These are phyloP conservation scores for Patagioenas fasciata DNA, from an alignment of 2,113 vertebrate genomes.

Conservation along the genomic window DNA sequence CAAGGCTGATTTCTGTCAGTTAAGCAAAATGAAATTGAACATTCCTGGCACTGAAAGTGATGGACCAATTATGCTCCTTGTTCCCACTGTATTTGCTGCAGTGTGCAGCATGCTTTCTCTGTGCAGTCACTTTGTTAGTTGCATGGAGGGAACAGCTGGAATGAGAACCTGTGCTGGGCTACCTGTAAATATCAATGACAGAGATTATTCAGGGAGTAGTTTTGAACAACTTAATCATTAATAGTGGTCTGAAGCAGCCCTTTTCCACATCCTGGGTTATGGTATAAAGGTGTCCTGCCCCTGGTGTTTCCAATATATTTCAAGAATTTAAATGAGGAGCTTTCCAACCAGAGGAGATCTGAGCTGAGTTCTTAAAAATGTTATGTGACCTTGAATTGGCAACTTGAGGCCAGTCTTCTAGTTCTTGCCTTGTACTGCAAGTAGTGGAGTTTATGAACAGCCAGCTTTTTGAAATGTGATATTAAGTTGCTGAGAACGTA, in stretches of 20 bases:
- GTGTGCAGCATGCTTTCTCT: not conserved
- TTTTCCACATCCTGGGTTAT: not conserved
- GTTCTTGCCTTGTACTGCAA: not conserved
- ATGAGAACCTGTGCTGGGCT: not conserved
- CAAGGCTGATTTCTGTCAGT: not conserved
- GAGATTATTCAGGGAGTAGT: not conserved
- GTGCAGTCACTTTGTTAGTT: not conserved
- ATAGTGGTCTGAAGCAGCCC: not conserved
- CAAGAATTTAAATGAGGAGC: not conserved
- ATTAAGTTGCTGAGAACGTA: not conserved
- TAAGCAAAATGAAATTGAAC: not conserved
- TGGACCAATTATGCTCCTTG: not conserved
- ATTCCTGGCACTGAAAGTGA: not conserved
- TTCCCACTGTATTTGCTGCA: not conserved
- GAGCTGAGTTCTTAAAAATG: not conserved
- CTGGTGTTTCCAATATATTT: not conserved
- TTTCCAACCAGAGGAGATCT: not conserved
- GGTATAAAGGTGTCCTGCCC: not conserved
- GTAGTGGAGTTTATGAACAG: not conserved
- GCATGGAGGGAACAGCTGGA: not conserved
- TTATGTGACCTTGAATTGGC: not conserved
- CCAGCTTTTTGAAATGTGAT: not conserved
- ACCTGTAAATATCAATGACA: not conserved
- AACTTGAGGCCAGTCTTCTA: not conserved
- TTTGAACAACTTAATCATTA: not conserved